Conservation (phyloP, 1,140 invertebrate genomes). For the Zelostemma sp. region DNA sequence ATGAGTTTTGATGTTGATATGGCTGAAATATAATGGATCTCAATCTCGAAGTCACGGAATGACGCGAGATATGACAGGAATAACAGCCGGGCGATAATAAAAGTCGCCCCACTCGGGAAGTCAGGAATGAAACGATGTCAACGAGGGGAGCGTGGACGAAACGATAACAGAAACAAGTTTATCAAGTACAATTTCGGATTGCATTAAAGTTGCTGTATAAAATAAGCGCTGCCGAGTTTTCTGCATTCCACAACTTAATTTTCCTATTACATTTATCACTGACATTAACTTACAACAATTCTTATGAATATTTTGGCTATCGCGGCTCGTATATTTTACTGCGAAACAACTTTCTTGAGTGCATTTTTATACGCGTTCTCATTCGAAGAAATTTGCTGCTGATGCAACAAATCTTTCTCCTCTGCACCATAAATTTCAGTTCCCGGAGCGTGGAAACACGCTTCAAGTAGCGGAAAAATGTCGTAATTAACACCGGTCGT, state of each 20-base stretch:
- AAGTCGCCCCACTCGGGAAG: background rate
- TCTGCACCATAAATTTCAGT: slow-evolving; percentile 22
- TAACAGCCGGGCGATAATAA: background rate
- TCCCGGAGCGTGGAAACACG: slow-evolving; percentile 4
- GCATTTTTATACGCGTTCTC: background rate
- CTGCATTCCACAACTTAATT: background rate
- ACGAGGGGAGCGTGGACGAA: background rate
- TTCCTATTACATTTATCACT: background rate
- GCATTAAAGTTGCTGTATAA: background rate
- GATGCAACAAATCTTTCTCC: background rate
- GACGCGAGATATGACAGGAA: background rate
- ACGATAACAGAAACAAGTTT: slow-evolving; percentile 2
- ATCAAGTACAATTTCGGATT: background rate
- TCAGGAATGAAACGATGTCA: background rate
- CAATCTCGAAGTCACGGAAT: background rate
- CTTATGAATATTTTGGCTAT: too few relatives aligned
- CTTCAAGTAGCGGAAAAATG: slow-evolving; percentile 31
- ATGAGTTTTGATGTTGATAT: background rate
- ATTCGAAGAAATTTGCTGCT: background rate
- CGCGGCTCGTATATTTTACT: too few relatives aligned
- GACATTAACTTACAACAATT: too few relatives aligned
- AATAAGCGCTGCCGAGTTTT: background rate
- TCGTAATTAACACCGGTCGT: slow-evolving; percentile 42
- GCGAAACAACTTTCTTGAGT: background rate
- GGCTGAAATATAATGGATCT: background rate